Evolutionary conservation across 2,797 vertebrate genomes (phyloP).

Genomic region (Toxotes lorentzi): DNA sequence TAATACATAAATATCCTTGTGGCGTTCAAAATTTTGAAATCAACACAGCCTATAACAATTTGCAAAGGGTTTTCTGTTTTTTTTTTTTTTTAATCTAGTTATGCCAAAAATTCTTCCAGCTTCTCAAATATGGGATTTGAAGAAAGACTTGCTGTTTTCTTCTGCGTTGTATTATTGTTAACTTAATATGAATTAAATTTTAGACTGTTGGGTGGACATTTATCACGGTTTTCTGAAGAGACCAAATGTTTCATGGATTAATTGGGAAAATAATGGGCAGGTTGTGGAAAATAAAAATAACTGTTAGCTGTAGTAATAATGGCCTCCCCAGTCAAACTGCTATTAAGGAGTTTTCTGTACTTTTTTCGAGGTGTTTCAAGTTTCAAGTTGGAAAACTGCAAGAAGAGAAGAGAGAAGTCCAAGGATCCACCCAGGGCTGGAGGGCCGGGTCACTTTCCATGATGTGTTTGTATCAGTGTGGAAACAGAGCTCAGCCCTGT

Average conservation of each 20-base stretch:
- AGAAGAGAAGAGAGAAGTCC: conserved; percentile 13
- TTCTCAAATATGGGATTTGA: not conserved
- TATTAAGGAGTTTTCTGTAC: not conserved
- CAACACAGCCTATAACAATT: too few species aligned
- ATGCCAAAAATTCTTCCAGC: not conserved
- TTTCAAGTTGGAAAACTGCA: not conserved
- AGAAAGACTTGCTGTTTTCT: not conserved
- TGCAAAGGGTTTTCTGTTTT: too few species aligned
- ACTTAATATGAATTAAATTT: not conserved
- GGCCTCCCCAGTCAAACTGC: too few species aligned
- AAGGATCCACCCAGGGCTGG: conserved; percentile 35
- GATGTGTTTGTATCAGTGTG: conserved; percentile 61
- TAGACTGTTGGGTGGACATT: not conserved
- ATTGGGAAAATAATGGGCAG: not conserved
- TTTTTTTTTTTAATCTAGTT: not conserved
- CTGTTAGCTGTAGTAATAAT: too few species aligned
- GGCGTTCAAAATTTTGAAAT: not conserved
- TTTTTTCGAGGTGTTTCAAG: not conserved
- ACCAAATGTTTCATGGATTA: not conserved
- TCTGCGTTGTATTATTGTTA: not conserved
- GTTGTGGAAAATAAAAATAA: not conserved
- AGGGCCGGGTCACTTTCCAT: conserved; percentile 66
- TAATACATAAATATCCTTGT: not conserved
- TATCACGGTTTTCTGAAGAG: not conserved
- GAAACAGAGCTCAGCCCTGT: conserved; percentile 54